phyloP scores from a whole-genome alignment of 2,797 vertebrate species.

The Hyperoplus lanceolatus region DNA sequence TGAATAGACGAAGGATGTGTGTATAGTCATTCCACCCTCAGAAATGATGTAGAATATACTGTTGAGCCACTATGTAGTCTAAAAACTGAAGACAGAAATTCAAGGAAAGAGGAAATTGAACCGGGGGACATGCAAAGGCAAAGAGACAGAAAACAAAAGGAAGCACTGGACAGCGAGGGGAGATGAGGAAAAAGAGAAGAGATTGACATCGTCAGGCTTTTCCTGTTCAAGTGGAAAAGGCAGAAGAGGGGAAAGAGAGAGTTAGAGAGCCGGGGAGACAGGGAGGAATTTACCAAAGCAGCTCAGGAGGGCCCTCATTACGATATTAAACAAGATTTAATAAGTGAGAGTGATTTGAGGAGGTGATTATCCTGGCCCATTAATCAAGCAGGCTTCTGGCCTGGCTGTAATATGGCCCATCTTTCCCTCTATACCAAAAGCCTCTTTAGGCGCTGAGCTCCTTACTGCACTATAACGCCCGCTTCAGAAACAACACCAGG shows the following conservation, averaged over 20 bases:
- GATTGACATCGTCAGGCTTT: constrained; percentile 64
- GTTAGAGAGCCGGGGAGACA: constrained; percentile 62
- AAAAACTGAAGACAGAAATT: constrained; percentile 22
- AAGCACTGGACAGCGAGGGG: constrained; percentile 43
- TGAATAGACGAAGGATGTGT: constrained; percentile 60
- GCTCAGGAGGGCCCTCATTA: constrained; percentile 98
- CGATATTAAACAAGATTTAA: constrained; percentile 99
- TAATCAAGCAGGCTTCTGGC: constrained; percentile 97
- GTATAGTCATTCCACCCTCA: constrained; percentile 30
- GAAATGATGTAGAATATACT: constrained; percentile 41
- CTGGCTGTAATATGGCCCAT: constrained; percentile 93
- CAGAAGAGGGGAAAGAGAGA: constrained; percentile 85
- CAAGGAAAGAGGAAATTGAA: constrained; percentile 21
- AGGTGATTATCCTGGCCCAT: constrained; percentile 96
- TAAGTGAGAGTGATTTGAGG: constrained; percentile 99
- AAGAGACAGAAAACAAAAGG: constrained; percentile 27
- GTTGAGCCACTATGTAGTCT: constrained; percentile 9
- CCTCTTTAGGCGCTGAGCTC: constrained; percentile 95
- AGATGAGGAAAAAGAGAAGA: constrained; percentile 41
- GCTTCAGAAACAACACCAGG: constrained; percentile 83
- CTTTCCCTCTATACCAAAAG: constrained; percentile 90
- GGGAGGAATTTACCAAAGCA: constrained; percentile 93
- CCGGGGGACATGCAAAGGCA: constrained; percentile 26
- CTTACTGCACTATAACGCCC: constrained; percentile 89
- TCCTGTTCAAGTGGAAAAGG: constrained; percentile 84